phyloP scores from a whole-genome alignment of 2,113 vertebrate genomes.

The Cyanocitta stelleri region DNA sequence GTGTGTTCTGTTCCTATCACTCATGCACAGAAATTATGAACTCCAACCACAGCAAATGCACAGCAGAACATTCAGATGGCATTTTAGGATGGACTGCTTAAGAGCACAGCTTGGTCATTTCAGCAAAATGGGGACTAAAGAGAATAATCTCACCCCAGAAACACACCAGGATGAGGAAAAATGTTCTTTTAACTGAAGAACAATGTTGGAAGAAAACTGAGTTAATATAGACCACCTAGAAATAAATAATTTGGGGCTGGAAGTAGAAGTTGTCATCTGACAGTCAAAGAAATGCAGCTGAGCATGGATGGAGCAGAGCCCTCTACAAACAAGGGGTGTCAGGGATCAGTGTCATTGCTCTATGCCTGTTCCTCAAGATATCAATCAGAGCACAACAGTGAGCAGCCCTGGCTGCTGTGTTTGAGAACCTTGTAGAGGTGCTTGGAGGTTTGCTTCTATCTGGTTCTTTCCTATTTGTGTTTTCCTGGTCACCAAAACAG shows the following conservation, averaged over 20 bases:
- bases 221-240: not conserved
- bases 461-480: not conserved
- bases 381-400: fast-evolving
- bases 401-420: not conserved
- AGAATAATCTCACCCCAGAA: not conserved
- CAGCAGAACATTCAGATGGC: not conserved
- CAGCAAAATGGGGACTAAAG: not conserved
- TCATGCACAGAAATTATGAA: not conserved
- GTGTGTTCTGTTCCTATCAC: not conserved
- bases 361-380: fast-evolving
- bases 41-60: not conserved
- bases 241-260: not conserved
- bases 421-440: not conserved
- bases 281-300: not conserved
- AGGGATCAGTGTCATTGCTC: not conserved
- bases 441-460: not conserved
- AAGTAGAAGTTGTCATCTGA: not conserved
- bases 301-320: not conserved
- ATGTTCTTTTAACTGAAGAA: not conserved
- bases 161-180: not conserved
- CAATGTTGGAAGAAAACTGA: not conserved
- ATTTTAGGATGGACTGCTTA: not conserved
- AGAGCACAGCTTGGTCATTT: not conserved
- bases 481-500: not conserved
- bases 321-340: not conserved